Base-by-base conservation (phyloP, 2,113 vertebrate genomes). In the Takifugu bimaculatus region DNA sequence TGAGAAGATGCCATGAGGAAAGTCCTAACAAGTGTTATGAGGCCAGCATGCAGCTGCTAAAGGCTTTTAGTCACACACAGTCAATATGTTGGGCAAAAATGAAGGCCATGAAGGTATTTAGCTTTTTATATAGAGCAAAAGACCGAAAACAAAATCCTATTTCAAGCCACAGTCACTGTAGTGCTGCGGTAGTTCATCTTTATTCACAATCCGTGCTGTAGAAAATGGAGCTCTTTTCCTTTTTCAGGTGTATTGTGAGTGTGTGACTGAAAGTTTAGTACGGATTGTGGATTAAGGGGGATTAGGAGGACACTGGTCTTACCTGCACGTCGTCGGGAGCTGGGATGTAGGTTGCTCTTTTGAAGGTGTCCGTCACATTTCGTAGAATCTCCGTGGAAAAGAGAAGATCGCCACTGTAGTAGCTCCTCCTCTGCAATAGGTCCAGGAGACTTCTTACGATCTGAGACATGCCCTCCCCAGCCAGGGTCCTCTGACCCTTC, bases 361-460 rank as follows among this genome's bases (percentile, higher is more conserved):
- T 99, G 94, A 98, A 99, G 88, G 97, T 99, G 91, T 99, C 96
- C 45, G 97, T 99, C 93, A 99, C 96, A 63, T 99, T 99, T 92
- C 97, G 95, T 85, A 99, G 92, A 88, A 99, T 98, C 91, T 98
- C 96, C 89, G 96, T 95, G 2, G 96, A 98, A 93, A 98, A 98
- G 75, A 99, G 94, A 88, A 99, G 94, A 92, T 99, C 97, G 65
- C 97, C 97, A 12, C 97, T 98, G 85, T 95, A 96, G 91, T 96
- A 98, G 79, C 90, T 96, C 85, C 93, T 94, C 87, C 94, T 94
- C 85, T 94, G 93, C 88, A 98, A 87, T 26, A 98, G 92, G 82
- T 97, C 96, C 91, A 98, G 93, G 86, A 99, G 91, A 88, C 91
- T 95, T 80, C 96, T 91, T 82, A 98, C 96, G 91, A 99, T 95